These are phyloP conservation scores for Eira barbara DNA, from an alignment of 2,113 vertebrate species.

Conservation along the genomic window DNA sequence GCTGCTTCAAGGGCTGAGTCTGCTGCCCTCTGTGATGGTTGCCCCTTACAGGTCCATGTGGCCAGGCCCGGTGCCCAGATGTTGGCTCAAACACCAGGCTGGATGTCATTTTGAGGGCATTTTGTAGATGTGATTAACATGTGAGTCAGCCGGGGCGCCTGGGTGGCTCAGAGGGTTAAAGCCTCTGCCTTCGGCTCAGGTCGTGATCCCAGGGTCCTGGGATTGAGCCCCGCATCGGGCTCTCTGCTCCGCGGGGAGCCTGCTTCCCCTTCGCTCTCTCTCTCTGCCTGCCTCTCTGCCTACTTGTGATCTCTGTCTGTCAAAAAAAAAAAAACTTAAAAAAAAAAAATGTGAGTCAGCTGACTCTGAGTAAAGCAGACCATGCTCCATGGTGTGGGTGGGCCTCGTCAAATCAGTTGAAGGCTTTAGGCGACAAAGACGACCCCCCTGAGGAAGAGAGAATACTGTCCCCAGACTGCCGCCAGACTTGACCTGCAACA, in stretches of 20 bases:
- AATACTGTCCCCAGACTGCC: background rate
- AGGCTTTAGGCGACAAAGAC: background rate
- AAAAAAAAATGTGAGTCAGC: too few species aligned
- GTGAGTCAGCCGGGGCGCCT: too few species aligned
- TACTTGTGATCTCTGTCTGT: too few species aligned
- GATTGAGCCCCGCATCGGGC: too few species aligned
- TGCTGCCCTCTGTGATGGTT: background rate
- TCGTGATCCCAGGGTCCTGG: too few species aligned
- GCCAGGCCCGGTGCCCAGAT: background rate
- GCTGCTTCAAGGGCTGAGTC: rapidly evolving
- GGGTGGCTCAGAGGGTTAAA: too few species aligned
- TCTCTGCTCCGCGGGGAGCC: too few species aligned
- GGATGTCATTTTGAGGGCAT: background rate
- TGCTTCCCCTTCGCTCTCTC: too few species aligned
- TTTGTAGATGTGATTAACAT: background rate
- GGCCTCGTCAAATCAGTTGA: background rate
- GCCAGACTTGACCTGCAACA: background rate
- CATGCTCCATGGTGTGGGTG: background rate
- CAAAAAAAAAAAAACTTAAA: too few species aligned
- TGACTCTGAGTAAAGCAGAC: background rate
- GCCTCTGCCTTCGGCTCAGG: too few species aligned
- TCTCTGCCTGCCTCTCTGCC: too few species aligned
- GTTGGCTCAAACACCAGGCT: background rate
- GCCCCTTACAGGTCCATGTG: background rate
- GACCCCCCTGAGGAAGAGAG: background rate